Evolutionary conservation across 2,888 invertebrate genomes (phyloP).

Genomic region (Nomada fabriciana): DNA sequence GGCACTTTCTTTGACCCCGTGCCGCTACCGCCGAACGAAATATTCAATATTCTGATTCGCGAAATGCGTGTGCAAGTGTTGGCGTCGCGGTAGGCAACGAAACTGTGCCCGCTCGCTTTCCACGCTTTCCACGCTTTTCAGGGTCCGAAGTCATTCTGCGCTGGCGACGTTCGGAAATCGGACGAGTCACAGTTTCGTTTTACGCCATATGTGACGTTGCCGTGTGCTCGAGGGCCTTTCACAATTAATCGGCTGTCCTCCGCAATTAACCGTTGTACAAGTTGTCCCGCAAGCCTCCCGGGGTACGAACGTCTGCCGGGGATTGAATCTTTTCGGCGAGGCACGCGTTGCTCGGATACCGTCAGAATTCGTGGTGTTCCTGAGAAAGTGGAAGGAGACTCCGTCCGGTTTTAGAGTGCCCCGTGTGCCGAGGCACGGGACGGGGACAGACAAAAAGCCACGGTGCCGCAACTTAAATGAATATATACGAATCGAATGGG

Average conservation of each 20-base stretch:
- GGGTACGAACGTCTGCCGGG: no score
- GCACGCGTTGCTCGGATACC: no score
- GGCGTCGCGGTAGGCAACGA: no score
- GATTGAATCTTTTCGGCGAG: no score
- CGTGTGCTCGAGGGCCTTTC: background rate
- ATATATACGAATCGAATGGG: conserved; percentile 57
- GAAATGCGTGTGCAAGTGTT: background rate
- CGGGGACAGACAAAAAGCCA: no score
- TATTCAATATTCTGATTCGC: background rate
- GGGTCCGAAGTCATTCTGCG: background rate
- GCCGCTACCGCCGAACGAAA: background rate
- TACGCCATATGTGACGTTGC: conserved; percentile 59
- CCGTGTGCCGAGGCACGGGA: background rate
- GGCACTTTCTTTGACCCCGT: no score
- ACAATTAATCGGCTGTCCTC: conserved; percentile 24
- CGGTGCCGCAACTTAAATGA: conserved; percentile 61
- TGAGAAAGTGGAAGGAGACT: background rate
- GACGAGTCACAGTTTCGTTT: conserved; percentile 54
- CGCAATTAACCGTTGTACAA: conserved; percentile 49
- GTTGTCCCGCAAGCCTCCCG: conserved; percentile 27
- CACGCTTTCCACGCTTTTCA: conserved; percentile 9
- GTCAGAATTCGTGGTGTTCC: background rate
- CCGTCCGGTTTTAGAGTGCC: background rate
- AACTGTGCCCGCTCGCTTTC: no score
- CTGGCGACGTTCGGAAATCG: background rate